These are phyloP conservation scores for Nasonia vitripennis DNA, from an alignment of 1,140 invertebrate species.

Conservation along the genomic window DNA sequence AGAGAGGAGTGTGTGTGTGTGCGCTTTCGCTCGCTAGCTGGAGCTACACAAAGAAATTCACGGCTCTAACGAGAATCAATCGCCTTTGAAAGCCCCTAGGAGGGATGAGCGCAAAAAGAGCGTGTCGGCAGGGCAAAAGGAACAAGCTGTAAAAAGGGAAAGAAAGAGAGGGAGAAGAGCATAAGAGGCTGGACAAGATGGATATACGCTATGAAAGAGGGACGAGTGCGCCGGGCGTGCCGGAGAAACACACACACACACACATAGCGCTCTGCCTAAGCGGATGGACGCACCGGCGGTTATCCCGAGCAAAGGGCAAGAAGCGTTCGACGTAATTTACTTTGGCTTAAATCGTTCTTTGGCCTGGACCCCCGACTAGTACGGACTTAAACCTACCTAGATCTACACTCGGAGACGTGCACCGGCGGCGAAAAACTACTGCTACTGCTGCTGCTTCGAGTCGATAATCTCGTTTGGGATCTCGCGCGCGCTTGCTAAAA, in stretches of 20 bases:
- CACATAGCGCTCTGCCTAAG: neutral
- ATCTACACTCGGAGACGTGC: neutral
- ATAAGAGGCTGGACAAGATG: slow-evolving; percentile 8
- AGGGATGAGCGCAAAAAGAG: neutral
- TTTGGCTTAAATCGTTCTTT: slow-evolving; percentile 39
- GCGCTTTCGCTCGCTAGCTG: slow-evolving; percentile 2
- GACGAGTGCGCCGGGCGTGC: neutral
- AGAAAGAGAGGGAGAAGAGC: slow-evolving; percentile 8
- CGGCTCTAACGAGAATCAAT: slow-evolving; percentile 57
- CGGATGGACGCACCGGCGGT: slow-evolving; percentile 7
- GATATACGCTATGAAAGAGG: slow-evolving; percentile 7
- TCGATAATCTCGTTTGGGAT: neutral
- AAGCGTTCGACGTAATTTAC: slow-evolving; percentile 45
- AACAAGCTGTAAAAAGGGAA: slow-evolving; percentile 38
- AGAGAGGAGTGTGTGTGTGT: neutral
- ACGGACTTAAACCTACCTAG: neutral
- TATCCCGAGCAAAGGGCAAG: slow-evolving; percentile 28
- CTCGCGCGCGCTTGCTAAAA: too few relatives aligned
- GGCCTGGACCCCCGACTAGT: neutral
- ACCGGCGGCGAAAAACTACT: neutral
- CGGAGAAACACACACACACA: neutral
- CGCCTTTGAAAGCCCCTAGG: slow-evolving; percentile 49
- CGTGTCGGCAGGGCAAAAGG: neutral
- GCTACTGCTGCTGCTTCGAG: neutral
- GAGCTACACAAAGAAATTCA: slow-evolving; percentile 47